Evolutionary conservation across 2,113 vertebrate species (phyloP).

Genomic region (Cebus imitator): DNA sequence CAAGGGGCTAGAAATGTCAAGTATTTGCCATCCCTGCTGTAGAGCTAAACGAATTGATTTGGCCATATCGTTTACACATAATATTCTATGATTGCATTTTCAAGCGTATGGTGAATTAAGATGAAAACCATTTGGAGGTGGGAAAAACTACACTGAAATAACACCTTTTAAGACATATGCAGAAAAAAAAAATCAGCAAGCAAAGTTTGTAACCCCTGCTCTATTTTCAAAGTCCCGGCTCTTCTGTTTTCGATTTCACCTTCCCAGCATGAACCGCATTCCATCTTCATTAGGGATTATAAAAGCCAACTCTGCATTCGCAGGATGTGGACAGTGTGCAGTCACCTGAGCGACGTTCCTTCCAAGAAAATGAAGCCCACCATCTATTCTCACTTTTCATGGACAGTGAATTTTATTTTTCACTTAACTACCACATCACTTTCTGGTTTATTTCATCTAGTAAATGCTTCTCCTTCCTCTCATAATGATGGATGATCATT

Average conservation of each 20-base stretch:
- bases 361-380: neutral
- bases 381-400: slow-evolving; percentile 38
- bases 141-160: neutral
- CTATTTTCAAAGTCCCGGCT: neutral
- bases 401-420: slow-evolving; percentile 63
- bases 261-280: neutral
- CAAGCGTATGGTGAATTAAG: neutral
- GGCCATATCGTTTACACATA: neutral
- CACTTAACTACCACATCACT: slow-evolving; percentile 33
- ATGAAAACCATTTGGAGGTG: neutral
- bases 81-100: neutral
- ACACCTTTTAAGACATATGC: neutral
- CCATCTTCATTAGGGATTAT: neutral
- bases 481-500: slow-evolving; percentile 24
- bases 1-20: too few relatives aligned
- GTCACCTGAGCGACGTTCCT: neutral
- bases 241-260: neutral
- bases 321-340: neutral
- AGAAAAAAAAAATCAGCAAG: neutral
- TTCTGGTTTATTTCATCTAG: slow-evolving; percentile 64
- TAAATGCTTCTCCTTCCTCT: slow-evolving; percentile 67
- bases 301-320: neutral
- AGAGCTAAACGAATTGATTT: neutral
- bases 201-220: neutral
- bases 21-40: neutral